Evolutionary conservation across 2,113 vertebrate species (phyloP).

Genomic region (Verasper variegatus): DNA sequence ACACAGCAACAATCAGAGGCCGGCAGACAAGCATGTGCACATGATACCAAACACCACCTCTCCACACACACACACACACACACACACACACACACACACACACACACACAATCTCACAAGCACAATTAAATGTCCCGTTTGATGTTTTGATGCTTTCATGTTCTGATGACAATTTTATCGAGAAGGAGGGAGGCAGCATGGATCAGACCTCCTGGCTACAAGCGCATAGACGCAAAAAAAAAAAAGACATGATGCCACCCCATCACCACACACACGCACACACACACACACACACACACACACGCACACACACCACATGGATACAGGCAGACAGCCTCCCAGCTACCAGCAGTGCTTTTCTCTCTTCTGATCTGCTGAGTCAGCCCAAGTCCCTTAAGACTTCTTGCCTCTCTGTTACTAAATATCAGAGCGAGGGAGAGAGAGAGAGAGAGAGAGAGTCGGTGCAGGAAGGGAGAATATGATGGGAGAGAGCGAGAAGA

Average conservation of each 20-base stretch:
- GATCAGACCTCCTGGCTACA: conserved; percentile 55
- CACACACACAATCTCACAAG: conserved; percentile 57
- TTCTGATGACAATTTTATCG: conserved; percentile 74
- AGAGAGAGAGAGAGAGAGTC: background rate
- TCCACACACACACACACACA: conserved; percentile 56
- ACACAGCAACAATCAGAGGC: conserved; percentile 36
- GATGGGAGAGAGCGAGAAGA: conserved; percentile 23
- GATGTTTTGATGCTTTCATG: conserved; percentile 77
- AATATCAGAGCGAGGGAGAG: conserved; percentile 51
- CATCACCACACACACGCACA: conserved; percentile 20
- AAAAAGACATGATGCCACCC: conserved; percentile 33
- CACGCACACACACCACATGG: conserved; percentile 9
- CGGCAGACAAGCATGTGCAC: conserved; percentile 30
- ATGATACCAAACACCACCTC: conserved; percentile 37
- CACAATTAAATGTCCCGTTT: conserved; percentile 75
- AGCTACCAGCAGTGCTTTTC: conserved; percentile 46
- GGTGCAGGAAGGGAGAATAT: conserved; percentile 35
- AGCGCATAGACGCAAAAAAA: conserved; percentile 30
- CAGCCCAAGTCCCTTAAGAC: conserved; percentile 68
- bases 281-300: conserved; percentile 12
- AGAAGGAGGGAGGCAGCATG: conserved; percentile 43
- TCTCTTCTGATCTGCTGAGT: conserved; percentile 77
- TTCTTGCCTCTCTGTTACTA: conserved; percentile 43
- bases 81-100: conserved; percentile 33
- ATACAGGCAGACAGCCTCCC: conserved; percentile 50